Evolutionary conservation across 2,113 vertebrate species (phyloP).

Genomic region (Caranx ignobilis): DNA sequence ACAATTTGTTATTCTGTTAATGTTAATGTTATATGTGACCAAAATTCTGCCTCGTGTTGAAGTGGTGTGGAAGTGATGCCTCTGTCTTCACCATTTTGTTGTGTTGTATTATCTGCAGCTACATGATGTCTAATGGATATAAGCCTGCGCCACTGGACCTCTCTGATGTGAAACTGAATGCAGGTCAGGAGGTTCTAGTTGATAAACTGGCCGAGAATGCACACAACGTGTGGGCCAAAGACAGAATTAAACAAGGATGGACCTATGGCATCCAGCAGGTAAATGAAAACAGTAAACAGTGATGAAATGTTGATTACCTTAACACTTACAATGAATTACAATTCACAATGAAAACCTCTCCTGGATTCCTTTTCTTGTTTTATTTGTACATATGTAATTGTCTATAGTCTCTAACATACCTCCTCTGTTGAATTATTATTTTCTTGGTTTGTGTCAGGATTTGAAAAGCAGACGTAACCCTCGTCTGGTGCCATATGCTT

Average conservation of each 20-base stretch:
- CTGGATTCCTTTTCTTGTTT: background rate
- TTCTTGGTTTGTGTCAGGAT: slow-evolving; percentile 84
- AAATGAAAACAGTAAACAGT: slow-evolving; percentile 9
- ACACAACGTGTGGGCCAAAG: slow-evolving; percentile 99
- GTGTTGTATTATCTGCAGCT: slow-evolving; percentile 83
- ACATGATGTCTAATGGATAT: slow-evolving; percentile 96
- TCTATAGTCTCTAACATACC: background rate
- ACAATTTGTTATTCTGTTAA: no score
- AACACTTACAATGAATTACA: background rate
- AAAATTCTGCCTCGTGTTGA: background rate
- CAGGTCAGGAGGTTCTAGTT: slow-evolving; percentile 95
- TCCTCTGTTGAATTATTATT: background rate
- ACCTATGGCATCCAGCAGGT: slow-evolving; percentile 99
- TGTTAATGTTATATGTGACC: no score
- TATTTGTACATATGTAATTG: background rate
- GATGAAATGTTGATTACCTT: background rate
- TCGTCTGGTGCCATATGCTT: slow-evolving; percentile 93
- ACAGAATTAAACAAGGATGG: slow-evolving; percentile 99
- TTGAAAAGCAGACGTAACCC: slow-evolving; percentile 97
- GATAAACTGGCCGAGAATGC: slow-evolving; percentile 98
- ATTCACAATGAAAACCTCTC: background rate
- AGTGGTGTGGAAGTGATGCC: background rate
- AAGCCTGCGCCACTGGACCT: slow-evolving; percentile 97
- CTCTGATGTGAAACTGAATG: slow-evolving; percentile 93
- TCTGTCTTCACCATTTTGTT: background rate